phyloP scores from a whole-genome alignment of 92 coral and sea anemone species.

The Muricea muricata region DNA sequence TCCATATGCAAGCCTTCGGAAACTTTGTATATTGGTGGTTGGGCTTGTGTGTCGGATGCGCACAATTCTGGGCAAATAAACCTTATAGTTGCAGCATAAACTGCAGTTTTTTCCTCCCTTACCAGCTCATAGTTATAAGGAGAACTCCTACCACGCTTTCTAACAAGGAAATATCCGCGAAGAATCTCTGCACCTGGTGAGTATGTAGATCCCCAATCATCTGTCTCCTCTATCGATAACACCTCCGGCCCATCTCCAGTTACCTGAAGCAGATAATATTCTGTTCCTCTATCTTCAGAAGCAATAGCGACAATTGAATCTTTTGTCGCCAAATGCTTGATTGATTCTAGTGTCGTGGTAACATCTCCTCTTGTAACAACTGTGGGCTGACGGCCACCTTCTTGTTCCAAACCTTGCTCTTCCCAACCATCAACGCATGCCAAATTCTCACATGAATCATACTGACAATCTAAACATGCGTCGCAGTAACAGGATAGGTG shows the following conservation, averaged over 20 bases:
- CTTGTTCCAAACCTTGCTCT: background rate
- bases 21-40: too few species aligned
- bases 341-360: background rate
- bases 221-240: background rate
- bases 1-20: too few species aligned
- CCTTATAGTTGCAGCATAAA: constrained; percentile 10
- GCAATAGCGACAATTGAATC: background rate
- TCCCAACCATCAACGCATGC: background rate
- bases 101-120: background rate
- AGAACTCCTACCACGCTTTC: background rate
- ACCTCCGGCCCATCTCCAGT: constrained; percentile 26
- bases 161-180: constrained; percentile 9
- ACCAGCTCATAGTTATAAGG: background rate
- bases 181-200: constrained; percentile 21
- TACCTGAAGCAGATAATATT: constrained; percentile 35
- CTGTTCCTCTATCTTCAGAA: background rate
- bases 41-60: too few species aligned
- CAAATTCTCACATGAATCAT: background rate
- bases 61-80: constrained; percentile 14
- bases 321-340: background rate
- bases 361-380: background rate
- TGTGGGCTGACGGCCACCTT: background rate
- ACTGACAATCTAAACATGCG: background rate
- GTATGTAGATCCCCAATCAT: constrained; percentile 27
- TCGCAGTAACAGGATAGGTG: background rate